phyloP scores from a whole-genome alignment of 2,888 invertebrate genomes.

The Linnaemya vulpina region DNA sequence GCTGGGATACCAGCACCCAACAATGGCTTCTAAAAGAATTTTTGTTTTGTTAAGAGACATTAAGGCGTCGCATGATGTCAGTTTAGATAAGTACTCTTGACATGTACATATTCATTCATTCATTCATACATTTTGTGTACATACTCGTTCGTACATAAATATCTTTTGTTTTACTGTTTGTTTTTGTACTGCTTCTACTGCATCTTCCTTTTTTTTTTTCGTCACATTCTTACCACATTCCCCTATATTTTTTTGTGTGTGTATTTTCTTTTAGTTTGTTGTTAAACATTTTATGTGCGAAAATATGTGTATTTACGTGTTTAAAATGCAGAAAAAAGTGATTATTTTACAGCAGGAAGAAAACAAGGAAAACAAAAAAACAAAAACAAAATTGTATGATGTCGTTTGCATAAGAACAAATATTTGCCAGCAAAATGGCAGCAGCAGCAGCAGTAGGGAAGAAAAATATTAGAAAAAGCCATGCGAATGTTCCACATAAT shows the following conservation, averaged over 20 bases:
- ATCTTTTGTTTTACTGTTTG: conserved; percentile 19
- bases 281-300: conserved; percentile 44
- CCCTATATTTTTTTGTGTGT: neutral
- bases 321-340: conserved; percentile 37
- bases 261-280: conserved; percentile 4
- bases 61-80: conserved; percentile 71
- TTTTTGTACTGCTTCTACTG: neutral
- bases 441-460: neutral
- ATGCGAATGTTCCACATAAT: neutral
- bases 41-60: conserved; percentile 66
- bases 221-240: conserved; percentile 27
- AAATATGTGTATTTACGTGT: conserved; percentile 47
- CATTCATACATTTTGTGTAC: conserved; percentile 18
- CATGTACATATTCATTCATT: conserved; percentile 57
- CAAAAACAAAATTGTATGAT: neutral
- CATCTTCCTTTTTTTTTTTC: conserved; percentile 14
- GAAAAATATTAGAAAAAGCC: neutral
- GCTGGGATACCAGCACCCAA: conserved; percentile 16
- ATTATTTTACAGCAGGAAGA: conserved; percentile 7
- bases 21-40: conserved; percentile 34
- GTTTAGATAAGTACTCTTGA: conserved; percentile 65
- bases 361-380: neutral
- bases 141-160: conserved; percentile 14
- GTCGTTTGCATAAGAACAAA: conserved; percentile 1
- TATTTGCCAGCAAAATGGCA: neutral